A percentile compares a stretch with the other conserved stretches of the same genome.
Conservation (phyloP, 37 sponge, comb jelly and placozoan species). For the Eunapius fragilis region DNA sequence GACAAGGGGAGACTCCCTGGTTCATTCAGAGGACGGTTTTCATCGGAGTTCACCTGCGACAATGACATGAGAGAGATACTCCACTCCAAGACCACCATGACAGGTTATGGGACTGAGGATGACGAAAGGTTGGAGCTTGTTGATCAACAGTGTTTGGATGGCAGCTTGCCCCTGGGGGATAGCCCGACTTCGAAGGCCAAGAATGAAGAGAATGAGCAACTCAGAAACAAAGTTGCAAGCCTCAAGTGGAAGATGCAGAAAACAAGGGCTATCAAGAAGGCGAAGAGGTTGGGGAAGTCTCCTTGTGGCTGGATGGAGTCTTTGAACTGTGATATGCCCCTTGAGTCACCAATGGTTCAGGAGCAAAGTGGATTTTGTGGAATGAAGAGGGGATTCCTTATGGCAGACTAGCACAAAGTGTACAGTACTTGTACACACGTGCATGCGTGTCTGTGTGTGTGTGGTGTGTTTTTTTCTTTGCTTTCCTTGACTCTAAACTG, state of each 20-base stretch:
- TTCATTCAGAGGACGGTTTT: constrained; percentile 69
- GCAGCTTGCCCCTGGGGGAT: neutral
- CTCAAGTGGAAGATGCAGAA: constrained; percentile 67
- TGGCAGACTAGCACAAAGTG: constrained; percentile 11
- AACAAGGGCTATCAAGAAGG: constrained; percentile 24
- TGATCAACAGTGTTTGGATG: neutral
- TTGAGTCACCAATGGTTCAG: constrained; percentile 4
- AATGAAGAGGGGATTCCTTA: constrained; percentile 60
- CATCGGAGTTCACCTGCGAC: constrained; percentile 75
- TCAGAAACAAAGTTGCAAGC: constrained; percentile 56
- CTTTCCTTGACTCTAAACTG: neutral
- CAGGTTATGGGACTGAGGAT: constrained; percentile 36
- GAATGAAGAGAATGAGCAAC: constrained; percentile 52
- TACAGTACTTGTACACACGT: neutral
- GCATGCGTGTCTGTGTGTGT: constrained; percentile 9
- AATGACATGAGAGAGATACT: constrained; percentile 66
- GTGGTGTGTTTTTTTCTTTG: constrained; percentile 9
- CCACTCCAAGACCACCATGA: constrained; percentile 70
- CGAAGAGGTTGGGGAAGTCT: constrained; percentile 37
- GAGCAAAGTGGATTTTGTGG: constrained; percentile 46
- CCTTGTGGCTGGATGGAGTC: constrained; percentile 76
- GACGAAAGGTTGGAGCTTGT: neutral
- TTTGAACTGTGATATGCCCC: constrained; percentile 30
- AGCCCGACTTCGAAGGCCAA: constrained; percentile 27
- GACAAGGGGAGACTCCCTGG: constrained; percentile 66